Base-by-base conservation (phyloP, 2,113 vertebrate species). In the Aythya baeri region DNA sequence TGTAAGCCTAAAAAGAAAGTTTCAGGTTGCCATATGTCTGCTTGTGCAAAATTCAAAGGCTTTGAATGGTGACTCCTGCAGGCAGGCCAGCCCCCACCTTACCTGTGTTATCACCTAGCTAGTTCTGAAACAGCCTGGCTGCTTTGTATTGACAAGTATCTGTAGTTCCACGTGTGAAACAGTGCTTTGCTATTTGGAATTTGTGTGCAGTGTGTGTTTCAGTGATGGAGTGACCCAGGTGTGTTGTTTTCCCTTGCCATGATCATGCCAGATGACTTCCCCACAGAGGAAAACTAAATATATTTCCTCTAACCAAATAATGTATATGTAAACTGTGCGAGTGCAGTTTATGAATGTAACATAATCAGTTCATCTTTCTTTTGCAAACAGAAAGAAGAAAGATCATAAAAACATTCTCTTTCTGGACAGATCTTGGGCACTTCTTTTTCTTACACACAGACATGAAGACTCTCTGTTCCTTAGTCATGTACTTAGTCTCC, bases 1-100 rank as follows among this genome's bases (percentile, higher is more conserved):
- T n/a, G 93, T 74, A 25, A 22, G 14, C 62, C 62, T 78, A 91
- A 83, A 95, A 86, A n/a, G 13, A 76, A 94, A 95, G 81, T 93
- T 90, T 94, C 85, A 84, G 77, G 27, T 86, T 95, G 54, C 68
- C 83, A 65, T 91, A 83, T 91, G 57, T 70, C 59, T 95, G 67
- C 73, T 95, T 85, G 83, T 89, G 75, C 29, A 87, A 76, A 85
- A 88, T 80, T 58, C 43, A 73, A 49, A 83, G 63, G 7, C 32
- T 73, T 90, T 50, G 34, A 74, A 50, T 13, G 17, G 32, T 34
- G 77, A 4, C 3, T n/a, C 6, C 34, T 67, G 25, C 38, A 50
- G 43, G 11, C 16, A 67, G 63, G 71, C 34, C 41, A 71, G 32
- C 14, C 16, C 5, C 63, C 8, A 25, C 34, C 23, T 67, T 0